Conservation (phyloP, 2,888 invertebrate genomes). For the Scaptomyza tumidula region DNA sequence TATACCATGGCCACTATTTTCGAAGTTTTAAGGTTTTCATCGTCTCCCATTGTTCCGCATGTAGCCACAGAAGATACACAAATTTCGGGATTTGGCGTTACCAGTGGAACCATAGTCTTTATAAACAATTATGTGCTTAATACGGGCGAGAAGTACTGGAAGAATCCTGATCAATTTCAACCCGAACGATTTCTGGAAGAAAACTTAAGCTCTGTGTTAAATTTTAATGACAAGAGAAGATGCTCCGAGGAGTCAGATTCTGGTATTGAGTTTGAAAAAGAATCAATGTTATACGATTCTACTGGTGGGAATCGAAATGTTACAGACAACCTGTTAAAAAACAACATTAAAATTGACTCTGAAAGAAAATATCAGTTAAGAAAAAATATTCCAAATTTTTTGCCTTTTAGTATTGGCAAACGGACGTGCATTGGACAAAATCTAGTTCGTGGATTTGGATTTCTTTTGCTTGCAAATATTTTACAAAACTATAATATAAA, state of each 20-base stretch:
- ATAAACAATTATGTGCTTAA: constrained; percentile 94
- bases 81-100: constrained; percentile 89
- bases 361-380: constrained; percentile 77
- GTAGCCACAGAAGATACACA: constrained; percentile 91
- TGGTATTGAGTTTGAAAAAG: constrained; percentile 86
- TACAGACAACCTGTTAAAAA: constrained; percentile 2
- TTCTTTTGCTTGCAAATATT: constrained; percentile 90
- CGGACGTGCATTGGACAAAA: constrained; percentile 94
- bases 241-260: constrained; percentile 86
- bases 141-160: constrained; percentile 90
- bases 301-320: neutral
- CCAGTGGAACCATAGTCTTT: constrained; percentile 92
- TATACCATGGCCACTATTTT: constrained; percentile 93
- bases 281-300: constrained; percentile 18
- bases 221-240: constrained; percentile 61
- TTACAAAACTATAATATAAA: constrained; percentile 89
- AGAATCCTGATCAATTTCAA: constrained; percentile 88
- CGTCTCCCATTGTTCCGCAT: constrained; percentile 96
- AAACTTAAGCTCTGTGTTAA: neutral
- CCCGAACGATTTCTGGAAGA: constrained; percentile 90
- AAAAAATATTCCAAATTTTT: constrained; percentile 89
- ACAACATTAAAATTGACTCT: neutral
- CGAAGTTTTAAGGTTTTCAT: constrained; percentile 91
- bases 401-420: constrained; percentile 94
- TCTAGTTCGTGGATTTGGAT: constrained; percentile 90